Percentiles rank a stretch among this genome's conserved stretches.
Conservation (phyloP, 1,140 invertebrate genomes). For the Dreissena rostriformis region DNA sequence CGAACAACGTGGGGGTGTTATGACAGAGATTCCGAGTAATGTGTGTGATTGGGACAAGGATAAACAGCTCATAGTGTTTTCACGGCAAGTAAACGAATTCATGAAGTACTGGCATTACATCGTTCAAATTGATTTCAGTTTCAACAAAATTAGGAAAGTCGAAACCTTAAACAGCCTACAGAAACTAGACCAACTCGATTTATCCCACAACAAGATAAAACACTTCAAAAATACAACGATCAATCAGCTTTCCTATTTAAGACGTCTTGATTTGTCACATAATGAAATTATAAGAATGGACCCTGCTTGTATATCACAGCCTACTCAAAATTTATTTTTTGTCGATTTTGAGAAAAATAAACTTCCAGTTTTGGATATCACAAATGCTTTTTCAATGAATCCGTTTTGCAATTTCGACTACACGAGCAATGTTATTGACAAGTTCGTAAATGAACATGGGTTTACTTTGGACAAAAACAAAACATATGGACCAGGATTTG, state of each 20-base stretch:
- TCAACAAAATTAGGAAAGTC: constrained; percentile 27
- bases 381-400: constrained; percentile 15
- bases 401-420: constrained; percentile 28
- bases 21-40: constrained; percentile 50
- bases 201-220: constrained; percentile 6
- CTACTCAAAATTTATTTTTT: constrained; percentile 12
- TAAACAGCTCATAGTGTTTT: neutral
- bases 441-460: constrained; percentile 7
- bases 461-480: neutral
- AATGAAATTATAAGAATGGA: constrained; percentile 37
- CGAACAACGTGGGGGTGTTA: constrained; percentile 2
- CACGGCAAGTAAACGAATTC: neutral
- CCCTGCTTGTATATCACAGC: neutral
- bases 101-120: constrained; percentile 2
- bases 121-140: constrained; percentile 7
- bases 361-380: constrained; percentile 25
- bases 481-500: constrained; percentile 46
- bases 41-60: constrained; percentile 45
- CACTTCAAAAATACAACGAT: constrained; percentile 33
- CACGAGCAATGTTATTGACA: constrained; percentile 12
- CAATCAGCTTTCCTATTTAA: neutral
- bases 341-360: constrained; percentile 31
- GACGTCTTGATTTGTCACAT: neutral
- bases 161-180: constrained; percentile 27
- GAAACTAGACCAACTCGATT: constrained; percentile 7